Base-by-base conservation (phyloP, 1,140 invertebrate genomes). In the Nebria ingens region DNA sequence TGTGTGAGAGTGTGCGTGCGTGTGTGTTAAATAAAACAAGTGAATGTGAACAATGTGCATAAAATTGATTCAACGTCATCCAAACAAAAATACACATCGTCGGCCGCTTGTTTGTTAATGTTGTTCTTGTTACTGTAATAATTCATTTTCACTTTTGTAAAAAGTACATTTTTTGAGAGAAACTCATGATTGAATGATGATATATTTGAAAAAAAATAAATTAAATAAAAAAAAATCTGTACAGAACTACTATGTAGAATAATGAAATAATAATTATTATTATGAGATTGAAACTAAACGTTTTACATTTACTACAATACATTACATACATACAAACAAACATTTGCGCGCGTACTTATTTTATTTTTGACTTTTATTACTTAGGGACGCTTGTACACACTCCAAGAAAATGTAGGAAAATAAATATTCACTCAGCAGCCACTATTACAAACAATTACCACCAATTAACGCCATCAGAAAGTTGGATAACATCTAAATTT, bases 91-190 rank as follows among this genome's bases (percentile, higher is more conserved):
- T n/a, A n/a, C n/a, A n/a, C n/a, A 13, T 19, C 17, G 20, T 49
- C 20, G 13, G 17, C 13, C 25, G 25, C 13, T 13, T 29, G 13
- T 29, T 13, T 29, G 4, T 13, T 4, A 49, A 6, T 13, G 21
- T 51, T 51, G 50, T 51, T 51, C n/a, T 58, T 58, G 34, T 57
- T n/a, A n/a, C n/a, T n/a, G n/a, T n/a, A n/a, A n/a, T n/a, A n/a
- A 45, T 58, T 58, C 58, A 56, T 60, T 60, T 60, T 60, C 59
- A 60, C 56, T 60, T 60, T 60, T 60, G 59, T 60, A 60, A 58
- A 60, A 60, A 60, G 51, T 50, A 51, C 54, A 54, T 56, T 51
- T n/a, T n/a, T n/a, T n/a, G n/a, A n/a, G n/a, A n/a, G n/a, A n/a
- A n/a, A n/a, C n/a, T n/a, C n/a, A n/a, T n/a, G n/a, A n/a, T n/a